phyloP scores from a whole-genome alignment of 2,888 invertebrate species.

The Scaptodrosophila latifasciaeformis region DNA sequence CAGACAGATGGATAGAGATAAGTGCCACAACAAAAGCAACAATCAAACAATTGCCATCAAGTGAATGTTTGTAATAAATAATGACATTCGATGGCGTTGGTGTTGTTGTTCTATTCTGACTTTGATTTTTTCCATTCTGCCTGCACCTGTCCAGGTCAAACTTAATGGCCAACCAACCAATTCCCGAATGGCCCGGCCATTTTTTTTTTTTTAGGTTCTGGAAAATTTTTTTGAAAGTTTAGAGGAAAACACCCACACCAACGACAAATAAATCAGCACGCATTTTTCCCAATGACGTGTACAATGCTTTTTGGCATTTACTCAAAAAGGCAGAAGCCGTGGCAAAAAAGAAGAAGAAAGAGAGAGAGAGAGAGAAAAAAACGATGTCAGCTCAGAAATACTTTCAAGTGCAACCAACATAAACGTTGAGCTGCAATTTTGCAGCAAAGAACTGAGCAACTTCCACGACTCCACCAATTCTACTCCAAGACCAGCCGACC shows the following conservation, averaged over 20 bases:
- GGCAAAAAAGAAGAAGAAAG: slow-evolving; percentile 1
- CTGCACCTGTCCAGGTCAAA: slow-evolving; percentile 54
- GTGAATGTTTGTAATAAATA: slow-evolving; percentile 34
- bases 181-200: too few species aligned
- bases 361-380: slow-evolving; percentile 13
- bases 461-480: too few species aligned
- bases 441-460: slow-evolving; percentile 11
- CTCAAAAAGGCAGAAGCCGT: not conserved
- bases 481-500: too few species aligned
- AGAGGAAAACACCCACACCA: not conserved
- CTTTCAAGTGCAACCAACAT: slow-evolving; percentile 40
- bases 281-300: slow-evolving; percentile 19
- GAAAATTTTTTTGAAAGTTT: slow-evolving; percentile 24
- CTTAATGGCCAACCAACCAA: slow-evolving; percentile 17
- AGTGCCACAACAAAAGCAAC: slow-evolving; percentile 1
- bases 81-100: slow-evolving; percentile 22
- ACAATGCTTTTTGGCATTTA: slow-evolving; percentile 4
- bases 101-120: slow-evolving; percentile 20
- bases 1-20: slow-evolving; percentile 27
- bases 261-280: slow-evolving; percentile 23
- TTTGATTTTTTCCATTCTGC: too few species aligned
- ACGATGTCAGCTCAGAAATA: slow-evolving; percentile 35
- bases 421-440: slow-evolving; percentile 24
- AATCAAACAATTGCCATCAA: slow-evolving; percentile 13
- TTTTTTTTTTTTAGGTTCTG: too few species aligned